Evolutionary conservation across 2,888 invertebrate genomes (phyloP), one percentile per base, ranked within the genome.

Genomic region (Latheticus oryzae): DNA sequence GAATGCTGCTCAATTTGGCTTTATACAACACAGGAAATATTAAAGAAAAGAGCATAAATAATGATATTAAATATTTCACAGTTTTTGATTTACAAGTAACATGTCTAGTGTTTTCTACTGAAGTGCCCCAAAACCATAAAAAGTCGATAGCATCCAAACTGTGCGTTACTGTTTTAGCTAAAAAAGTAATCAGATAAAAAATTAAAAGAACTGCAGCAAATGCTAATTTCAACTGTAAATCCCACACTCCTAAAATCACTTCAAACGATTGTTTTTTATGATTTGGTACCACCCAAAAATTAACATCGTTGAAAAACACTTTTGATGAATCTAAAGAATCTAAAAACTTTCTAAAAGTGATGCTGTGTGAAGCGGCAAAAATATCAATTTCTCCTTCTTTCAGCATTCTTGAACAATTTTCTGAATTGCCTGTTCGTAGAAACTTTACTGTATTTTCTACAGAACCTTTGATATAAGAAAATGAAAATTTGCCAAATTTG

Each of bases 1-100:
- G 13, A 9, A 23, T 11, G 5, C 21, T 9, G n/a, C 38, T 38
- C 21, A 38, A 7, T 4, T 38, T 38, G 11, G 21, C 38, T 11
- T 23, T 38, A n/a, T 37, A 37, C 5, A 38, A 2, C 2, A 11
- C 38, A 7, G 12, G 23, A 11, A 38, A 38, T 23, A 38, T 23
- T 8, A 38, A 12, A 1, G 23, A 21, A n/a, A 21, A 8, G 12
- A 21, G 5, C 21, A 21, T 3, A 8, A 37, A 37, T 5, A 21
- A 5, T 4, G 38, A 2, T 1, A 37, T 7, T 1, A 19, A 9
- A 3, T 23, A 23, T 12, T 11, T 38, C 7, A 5, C 11, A 3
- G 12, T 12, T 8, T 38, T 17, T 3, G 12, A 38, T 23, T 38
- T 21, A 7, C 9, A 38, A 21, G 5, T 1, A 1, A 23, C n/a